Evolutionary conservation across 2,888 invertebrate species (phyloP).

Genomic region (Osmoderma eremita): DNA sequence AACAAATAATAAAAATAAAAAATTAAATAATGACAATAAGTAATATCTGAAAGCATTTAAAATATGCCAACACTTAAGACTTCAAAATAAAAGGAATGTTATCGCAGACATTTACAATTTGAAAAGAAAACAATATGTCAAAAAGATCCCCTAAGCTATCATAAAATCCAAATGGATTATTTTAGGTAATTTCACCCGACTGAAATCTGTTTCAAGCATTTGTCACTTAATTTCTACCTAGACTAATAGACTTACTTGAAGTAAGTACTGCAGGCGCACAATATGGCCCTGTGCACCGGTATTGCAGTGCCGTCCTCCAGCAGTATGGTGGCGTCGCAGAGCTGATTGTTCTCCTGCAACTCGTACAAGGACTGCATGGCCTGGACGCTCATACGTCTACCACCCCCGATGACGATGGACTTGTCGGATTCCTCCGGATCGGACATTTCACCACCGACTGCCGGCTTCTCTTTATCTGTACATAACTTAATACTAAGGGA

Average conservation of each 20-base stretch:
- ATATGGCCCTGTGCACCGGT: constrained; percentile 86
- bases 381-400: constrained; percentile 82
- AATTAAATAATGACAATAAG: too few relatives aligned
- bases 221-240: background rate
- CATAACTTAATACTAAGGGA: constrained; percentile 49
- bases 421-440: constrained; percentile 55
- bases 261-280: constrained; percentile 90
- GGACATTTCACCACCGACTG: constrained; percentile 46
- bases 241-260: constrained; percentile 76
- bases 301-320: constrained; percentile 84
- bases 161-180: too few relatives aligned
- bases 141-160: too few relatives aligned
- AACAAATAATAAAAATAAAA: too few relatives aligned
- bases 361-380: constrained; percentile 88
- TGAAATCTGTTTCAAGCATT: too few relatives aligned
- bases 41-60: too few relatives aligned
- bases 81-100: too few relatives aligned
- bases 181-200: too few relatives aligned
- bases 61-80: too few relatives aligned
- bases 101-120: too few relatives aligned
- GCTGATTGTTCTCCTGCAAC: constrained; percentile 81
- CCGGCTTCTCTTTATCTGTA: constrained; percentile 40
- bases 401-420: constrained; percentile 61
- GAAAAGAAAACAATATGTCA: too few relatives aligned
- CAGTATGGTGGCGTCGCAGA: constrained; percentile 87